Evolutionary conservation across 2,113 vertebrate genomes (phyloP), one percentile per base, ranked within the genome.

Genomic region (Gambusia affinis): DNA sequence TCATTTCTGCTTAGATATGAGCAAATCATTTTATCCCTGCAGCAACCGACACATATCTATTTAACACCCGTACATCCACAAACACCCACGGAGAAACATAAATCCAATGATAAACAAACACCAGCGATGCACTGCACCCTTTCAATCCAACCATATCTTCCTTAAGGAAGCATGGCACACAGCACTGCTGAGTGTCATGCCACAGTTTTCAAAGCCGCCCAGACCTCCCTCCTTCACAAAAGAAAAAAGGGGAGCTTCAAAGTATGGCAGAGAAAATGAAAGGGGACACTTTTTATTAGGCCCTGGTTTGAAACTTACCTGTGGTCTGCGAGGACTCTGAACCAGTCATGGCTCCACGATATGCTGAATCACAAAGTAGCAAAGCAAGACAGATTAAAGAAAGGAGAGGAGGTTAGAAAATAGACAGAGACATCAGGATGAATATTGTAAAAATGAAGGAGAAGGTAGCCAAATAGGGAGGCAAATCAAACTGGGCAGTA

Each of bases 291-390:
- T 91, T 85, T 88, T 81, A 91, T 93, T 88, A 88, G 79, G 73
- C 44, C 15, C 47, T 37, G 70, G 76, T 44, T 54, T 76, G 85
- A 84, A 80, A 89, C 94, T 94, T 90, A 95, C 94, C 76, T n/a
- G 74, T 44, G 77, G 87, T 89, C 85, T 79, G 76, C 11, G 60
- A 91, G 70, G 28, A 28, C 79, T 92, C 90, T 72, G 89, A 85
- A 82, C 91, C 92, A 17, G 91, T 89, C 78, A 69, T 47, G 15
- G 84, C 86, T 73, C 90, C 94, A 71, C 81, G 89, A 87, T 88
- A 90, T 33, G 93, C 94, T 95, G 91, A 64, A 86, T 84, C 0
- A 17, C 64, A 72, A 76, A 80, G 70, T 2, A 57, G 60, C 37
- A 35, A 79, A 70, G 77, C 79, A 63, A 54, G 72, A 69, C 64